Evolutionary conservation across 1,140 invertebrate genomes (phyloP).

Genomic region (Chrysomallon squamiferum): DNA sequence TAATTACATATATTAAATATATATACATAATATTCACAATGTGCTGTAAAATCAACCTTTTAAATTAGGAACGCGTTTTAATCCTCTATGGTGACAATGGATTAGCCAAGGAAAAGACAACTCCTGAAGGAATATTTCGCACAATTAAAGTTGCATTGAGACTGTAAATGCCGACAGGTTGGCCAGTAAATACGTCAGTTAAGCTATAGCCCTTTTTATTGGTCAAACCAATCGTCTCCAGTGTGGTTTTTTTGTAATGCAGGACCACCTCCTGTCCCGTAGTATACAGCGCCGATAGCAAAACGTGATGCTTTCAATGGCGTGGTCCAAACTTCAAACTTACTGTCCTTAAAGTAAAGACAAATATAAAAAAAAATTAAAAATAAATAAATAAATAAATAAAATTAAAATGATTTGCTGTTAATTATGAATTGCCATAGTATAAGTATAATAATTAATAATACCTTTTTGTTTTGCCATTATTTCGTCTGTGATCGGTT

Average conservation of each 20-base stretch:
- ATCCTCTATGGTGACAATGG: background rate
- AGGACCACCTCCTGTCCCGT: conserved; percentile 18
- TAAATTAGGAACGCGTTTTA: too few relatives aligned
- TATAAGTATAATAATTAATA: too few relatives aligned
- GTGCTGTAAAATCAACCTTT: too few relatives aligned
- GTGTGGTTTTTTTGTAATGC: conserved; percentile 46
- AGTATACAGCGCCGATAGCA: conserved; percentile 34
- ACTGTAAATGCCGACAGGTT: conserved; percentile 72
- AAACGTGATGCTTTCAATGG: conserved; percentile 28
- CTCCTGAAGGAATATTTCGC: conserved; percentile 89
- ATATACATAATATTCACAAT: too few relatives aligned
- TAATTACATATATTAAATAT: too few relatives aligned
- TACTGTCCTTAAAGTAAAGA: background rate
- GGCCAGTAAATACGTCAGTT: conserved; percentile 66
- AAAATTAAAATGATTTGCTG: too few relatives aligned
- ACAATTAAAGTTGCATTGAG: conserved; percentile 90
- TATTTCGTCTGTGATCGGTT: too few relatives aligned
- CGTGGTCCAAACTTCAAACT: conserved; percentile 40
- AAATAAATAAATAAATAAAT: too few relatives aligned
- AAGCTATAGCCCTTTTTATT: conserved; percentile 81
- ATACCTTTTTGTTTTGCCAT: too few relatives aligned
- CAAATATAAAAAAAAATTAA: background rate
- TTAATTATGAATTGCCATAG: too few relatives aligned
- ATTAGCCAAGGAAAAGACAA: conserved; percentile 25
- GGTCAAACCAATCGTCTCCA: conserved; percentile 81